Conservation (phyloP, 2,888 invertebrate genomes). For the Melinaea menophilus region DNA sequence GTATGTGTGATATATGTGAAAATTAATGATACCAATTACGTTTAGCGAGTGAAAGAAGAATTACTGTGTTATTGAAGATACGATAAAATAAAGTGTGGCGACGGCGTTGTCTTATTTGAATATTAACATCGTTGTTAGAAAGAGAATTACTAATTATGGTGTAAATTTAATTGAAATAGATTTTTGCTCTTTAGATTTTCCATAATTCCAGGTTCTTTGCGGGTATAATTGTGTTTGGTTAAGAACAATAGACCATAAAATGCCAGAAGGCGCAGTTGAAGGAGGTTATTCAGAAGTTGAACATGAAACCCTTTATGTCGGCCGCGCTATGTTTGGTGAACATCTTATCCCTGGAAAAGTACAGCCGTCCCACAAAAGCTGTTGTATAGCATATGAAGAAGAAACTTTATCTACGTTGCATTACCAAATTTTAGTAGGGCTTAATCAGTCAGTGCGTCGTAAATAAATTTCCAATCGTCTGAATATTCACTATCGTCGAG, state of each 20-base stretch:
- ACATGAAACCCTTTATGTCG: constrained; percentile 72
- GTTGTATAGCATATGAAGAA: constrained; percentile 78
- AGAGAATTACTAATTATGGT: too few species aligned
- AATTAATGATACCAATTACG: too few species aligned
- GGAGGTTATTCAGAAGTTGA: constrained; percentile 70
- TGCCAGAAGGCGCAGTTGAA: constrained; percentile 80
- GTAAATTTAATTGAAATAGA: too few species aligned
- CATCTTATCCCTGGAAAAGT: constrained; percentile 84
- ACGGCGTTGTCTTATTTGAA: too few species aligned
- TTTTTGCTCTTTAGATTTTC: too few species aligned
- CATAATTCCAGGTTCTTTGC: constrained; percentile 30
- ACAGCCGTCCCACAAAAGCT: constrained; percentile 78
- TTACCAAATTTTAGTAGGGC: constrained; percentile 34
- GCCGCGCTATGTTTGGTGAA: constrained; percentile 70
- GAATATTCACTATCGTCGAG: too few species aligned
- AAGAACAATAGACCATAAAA: constrained; percentile 67
- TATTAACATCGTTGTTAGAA: too few species aligned
- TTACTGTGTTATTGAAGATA: too few species aligned
- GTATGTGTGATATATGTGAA: too few species aligned
- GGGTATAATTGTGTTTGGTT: constrained; percentile 58
- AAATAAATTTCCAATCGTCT: too few species aligned
- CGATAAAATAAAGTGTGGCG: too few species aligned
- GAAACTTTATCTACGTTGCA: constrained; percentile 17
- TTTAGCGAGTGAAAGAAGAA: too few species aligned
- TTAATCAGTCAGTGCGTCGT: constrained; percentile 13